Evolutionary conservation across 2,888 invertebrate genomes (phyloP), one percentile per base, ranked within the genome.

Genomic region (Nebria salina): DNA sequence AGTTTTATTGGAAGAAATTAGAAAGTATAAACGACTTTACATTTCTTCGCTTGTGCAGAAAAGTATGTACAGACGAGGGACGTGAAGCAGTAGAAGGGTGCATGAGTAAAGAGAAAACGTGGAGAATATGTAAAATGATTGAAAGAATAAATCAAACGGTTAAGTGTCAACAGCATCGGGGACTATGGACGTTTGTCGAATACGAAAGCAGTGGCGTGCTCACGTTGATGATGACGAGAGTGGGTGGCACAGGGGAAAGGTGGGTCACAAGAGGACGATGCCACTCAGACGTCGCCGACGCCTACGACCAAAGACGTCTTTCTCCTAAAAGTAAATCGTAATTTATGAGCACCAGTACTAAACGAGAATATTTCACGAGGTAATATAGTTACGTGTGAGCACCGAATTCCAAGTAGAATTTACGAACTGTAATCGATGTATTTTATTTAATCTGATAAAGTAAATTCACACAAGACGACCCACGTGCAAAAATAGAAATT

Each of bases 81-180:
- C 20, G 25, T 26, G 70, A 34, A 25, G 70, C 7, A 26, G 11
- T 25, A 13, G 11, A 6, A 6, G 13, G 70, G 70, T 66, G 25
- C 11, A 34, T 70, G 70, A 34, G 70, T 20, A 11, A 25, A 34
- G 78, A 26, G 65, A 65, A 64, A 78, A 72, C 73, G 25, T 65
- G 43, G 68, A 79, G 79, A 79, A 84, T 85, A 85, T 84, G 85
- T 83, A 83, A 84, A 85, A 85, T 84, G 85, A 85, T 85, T 84
- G 84, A 85, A 83, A 83, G 85, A 84, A 85, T 85, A 85, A 85
- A 85, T 85, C 85, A 85, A 83, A 84, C 83, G 83, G 84, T 85
- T 85, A 85, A 85, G 84, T 85, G 85, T 85, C 85, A 85, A 85
- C 85, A 84, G 83, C 79, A 79, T 79, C 75, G 70, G 79, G 65